Base-by-base conservation (phyloP, 2,888 invertebrate species). In the Epiblema foenella region DNA sequence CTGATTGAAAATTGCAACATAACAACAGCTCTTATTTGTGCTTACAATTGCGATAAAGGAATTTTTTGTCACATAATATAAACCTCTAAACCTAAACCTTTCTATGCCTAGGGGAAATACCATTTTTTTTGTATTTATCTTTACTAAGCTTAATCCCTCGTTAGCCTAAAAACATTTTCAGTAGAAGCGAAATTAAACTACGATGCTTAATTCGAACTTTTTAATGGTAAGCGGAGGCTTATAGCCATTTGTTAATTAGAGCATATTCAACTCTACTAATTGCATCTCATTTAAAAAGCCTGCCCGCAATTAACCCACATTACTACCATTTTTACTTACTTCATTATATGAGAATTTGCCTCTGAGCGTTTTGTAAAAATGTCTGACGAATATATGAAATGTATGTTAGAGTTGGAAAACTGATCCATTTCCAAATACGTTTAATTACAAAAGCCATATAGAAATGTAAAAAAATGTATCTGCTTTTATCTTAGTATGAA, bases 221-320 rank as follows among this genome's bases (percentile, higher is more conserved):
- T 70, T 65, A 65, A 67, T 67, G 56, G 66, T 71, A 62, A 71
- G 66, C 54, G 60, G 49, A 49, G 71, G 71, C 66, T 71, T 67
- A 67, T 67, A 74, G 75, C 74, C 79, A 71, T 71, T 71, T 81
- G 79, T 83, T 85, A 86, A 87, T 88, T 86, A 85, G 81, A 81
- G 83, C 78, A 78, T 79, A 82, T 82, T 82, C 77, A 83, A 82
- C 83, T 83, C 76, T 80, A 81, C 85, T 88, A 89, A 88, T 88
- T 88, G 88, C 88, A 80, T 81, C 85, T 86, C 86, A 85, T 88
- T 87, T 84, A 84, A 87, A 87, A 85, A 79, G 75, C 78, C 74
- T 79, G 79, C 80, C 80, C 69, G 82, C 88, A 87, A 87, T 88
- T 88, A 88, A 87, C 86, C 88, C 77, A 86, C 80, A 88, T 89